Conservation (phyloP, 35 echinoderm and acorn worm genomes). For the Ophiothrix spiculata region DNA sequence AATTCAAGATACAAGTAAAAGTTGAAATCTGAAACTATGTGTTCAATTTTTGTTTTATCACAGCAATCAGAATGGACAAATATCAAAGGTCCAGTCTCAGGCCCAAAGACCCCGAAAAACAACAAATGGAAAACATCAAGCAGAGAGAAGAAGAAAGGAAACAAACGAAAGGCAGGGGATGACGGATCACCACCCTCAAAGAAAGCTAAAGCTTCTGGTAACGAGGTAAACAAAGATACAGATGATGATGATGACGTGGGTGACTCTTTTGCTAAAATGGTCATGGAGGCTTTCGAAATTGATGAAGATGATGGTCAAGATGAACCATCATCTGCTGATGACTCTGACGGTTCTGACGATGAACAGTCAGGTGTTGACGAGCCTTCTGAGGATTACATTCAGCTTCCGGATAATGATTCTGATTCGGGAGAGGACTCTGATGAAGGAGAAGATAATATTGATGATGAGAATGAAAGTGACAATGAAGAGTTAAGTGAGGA, state of each 20-base stretch:
- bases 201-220: not conserved
- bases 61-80: not conserved
- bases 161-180: not conserved
- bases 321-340: not conserved
- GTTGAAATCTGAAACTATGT: not conserved
- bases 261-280: not conserved
- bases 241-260: not conserved
- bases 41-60: not conserved
- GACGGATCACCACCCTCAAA: not conserved
- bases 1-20: not conserved
- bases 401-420: too few relatives aligned
- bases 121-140: not conserved
- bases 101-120: not conserved
- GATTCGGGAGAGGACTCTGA: not conserved
- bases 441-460: not conserved
- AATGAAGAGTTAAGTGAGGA: too few relatives aligned
- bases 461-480: too few relatives aligned
- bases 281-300: not conserved
- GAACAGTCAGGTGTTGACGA: too few relatives aligned
- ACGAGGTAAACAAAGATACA: too few relatives aligned
- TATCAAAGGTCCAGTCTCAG: not conserved
- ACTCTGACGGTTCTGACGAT: too few relatives aligned
- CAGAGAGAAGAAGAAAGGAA: not conserved
- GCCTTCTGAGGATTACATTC: too few relatives aligned
- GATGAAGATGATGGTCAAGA: not conserved